Percentiles rank a stretch among this genome's conserved stretches.
These are phyloP conservation scores for Oncorhynchus clarkii DNA, from an alignment of 2,113 vertebrate genomes.

Conservation along the genomic window DNA sequence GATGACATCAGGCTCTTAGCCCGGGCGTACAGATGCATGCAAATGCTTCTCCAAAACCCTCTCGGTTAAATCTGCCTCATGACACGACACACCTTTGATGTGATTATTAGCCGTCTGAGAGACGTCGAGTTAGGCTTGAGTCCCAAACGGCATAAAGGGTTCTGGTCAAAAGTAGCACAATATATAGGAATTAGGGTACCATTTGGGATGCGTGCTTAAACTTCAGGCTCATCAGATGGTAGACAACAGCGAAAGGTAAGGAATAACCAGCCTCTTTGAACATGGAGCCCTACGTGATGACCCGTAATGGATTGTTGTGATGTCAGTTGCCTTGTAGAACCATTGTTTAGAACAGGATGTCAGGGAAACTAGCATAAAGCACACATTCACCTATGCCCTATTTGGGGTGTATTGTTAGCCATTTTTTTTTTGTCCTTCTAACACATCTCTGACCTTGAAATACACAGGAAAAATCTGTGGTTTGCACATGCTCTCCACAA, in stretches of 20 bases:
- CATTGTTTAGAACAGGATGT: conserved; percentile 15
- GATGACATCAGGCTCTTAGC: conserved; percentile 99
- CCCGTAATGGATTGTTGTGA: background rate
- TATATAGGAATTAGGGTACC: too few relatives aligned
- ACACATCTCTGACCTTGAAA: background rate
- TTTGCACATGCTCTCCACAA: background rate
- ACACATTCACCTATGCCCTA: conserved; percentile 13
- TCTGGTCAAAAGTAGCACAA: too few relatives aligned
- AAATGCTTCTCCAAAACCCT: conserved; percentile 95
- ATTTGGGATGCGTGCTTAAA: conserved; percentile 19
- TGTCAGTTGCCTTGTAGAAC: conserved; percentile 1
- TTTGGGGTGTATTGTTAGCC: background rate
- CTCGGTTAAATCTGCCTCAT: conserved; percentile 98
- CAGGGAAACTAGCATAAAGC: conserved; percentile 1
- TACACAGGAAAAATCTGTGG: background rate
- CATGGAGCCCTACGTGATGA: conserved; percentile 78
- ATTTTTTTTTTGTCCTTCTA: background rate
- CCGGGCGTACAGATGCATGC: conserved; percentile 91
- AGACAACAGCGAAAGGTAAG: conserved; percentile 88
- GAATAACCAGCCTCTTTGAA: conserved; percentile 89
- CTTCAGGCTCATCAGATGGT: conserved; percentile 91
- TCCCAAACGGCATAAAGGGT: too few relatives aligned
- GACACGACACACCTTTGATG: conserved; percentile 96
- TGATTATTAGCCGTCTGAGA: conserved; percentile 98
- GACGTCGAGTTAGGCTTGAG: conserved; percentile 70